A percentile compares a stretch with the other conserved stretches of the same genome.
Evolutionary conservation across 1,140 invertebrate genomes (phyloP).

Genomic region (Tetramorium simillimum): DNA sequence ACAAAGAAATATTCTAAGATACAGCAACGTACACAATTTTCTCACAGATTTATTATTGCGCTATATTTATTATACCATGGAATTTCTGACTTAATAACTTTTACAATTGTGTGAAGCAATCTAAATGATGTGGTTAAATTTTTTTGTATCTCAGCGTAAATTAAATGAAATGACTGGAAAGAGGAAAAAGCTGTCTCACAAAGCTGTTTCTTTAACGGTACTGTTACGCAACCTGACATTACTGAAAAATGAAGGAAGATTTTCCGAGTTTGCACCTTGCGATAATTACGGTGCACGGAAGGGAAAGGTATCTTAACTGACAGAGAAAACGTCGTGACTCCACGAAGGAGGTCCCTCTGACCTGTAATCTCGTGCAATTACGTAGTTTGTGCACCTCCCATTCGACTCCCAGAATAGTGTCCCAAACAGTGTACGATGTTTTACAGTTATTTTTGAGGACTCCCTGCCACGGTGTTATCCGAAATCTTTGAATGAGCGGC

Average conservation of each 20-base stretch:
- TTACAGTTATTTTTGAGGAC: slow-evolving; percentile 33
- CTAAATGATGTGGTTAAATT: neutral
- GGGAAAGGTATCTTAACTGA: slow-evolving; percentile 68
- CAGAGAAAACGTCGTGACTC: slow-evolving; percentile 51
- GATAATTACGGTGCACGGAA: slow-evolving; percentile 74
- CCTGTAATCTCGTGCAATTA: slow-evolving; percentile 80
- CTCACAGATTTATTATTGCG: neutral
- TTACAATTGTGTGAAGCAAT: neutral
- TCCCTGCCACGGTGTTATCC: slow-evolving; percentile 44
- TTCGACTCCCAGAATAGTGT: slow-evolving; percentile 60
- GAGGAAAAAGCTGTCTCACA: neutral
- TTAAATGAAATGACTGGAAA: slow-evolving; percentile 29
- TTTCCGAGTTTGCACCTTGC: slow-evolving; percentile 81
- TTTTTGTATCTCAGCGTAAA: neutral
- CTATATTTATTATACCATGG: neutral
- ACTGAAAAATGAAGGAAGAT: slow-evolving; percentile 70
- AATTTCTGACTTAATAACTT: neutral
- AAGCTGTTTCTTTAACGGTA: slow-evolving; percentile 43
- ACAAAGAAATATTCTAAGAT: neutral
- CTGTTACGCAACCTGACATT: slow-evolving; percentile 70
- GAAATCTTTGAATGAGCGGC: slow-evolving; percentile 47
- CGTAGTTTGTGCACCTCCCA: slow-evolving; percentile 74
- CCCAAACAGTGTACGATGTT: neutral
- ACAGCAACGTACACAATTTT: neutral
- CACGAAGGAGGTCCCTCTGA: slow-evolving; percentile 65